Evolutionary conservation across 2,797 vertebrate genomes (phyloP), one percentile per base, ranked within the genome.

Genomic region (Avahi laniger): DNA sequence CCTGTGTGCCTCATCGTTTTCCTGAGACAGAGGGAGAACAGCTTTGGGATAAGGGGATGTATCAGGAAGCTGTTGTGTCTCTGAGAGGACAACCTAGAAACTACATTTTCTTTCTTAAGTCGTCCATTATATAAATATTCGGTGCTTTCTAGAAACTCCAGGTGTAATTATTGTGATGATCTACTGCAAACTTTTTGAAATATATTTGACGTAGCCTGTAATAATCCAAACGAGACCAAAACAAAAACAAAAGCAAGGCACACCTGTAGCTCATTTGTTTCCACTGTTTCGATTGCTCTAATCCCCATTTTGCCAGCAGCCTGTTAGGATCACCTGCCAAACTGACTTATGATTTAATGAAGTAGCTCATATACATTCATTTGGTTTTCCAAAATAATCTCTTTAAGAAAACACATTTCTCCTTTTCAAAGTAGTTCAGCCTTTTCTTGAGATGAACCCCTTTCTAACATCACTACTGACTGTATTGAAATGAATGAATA

Each of bases 201-300:
- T 65, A 41, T 38, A 83, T 65, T 93, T 92, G 84, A 50, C 81
- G 41, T 7, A 54, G 18, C 9, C 48, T n/a, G 3, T 65, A 86
- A 73, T 63, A 43, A 95, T 33, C 75, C 70, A 70, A 52, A 83
- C 0, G 70, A 90, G 57, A 69, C 80, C 11, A 12, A 28, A 73
- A 18, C 90, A 70, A 59, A 80, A 93, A 83, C 89, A 70, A 59
- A 80, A 93, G 79, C 24, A 35, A 79, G 46, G 43, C 43, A 38
- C 93, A 96, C 96, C 96, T 97, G 91, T 96, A 96, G 85, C 84
- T 92, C 89, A 76, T 94, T 97, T 87, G 63, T 79, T 86, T 78
- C 80, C 43, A 41, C 30, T 5, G 6, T 81, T 91, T 86, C 87
- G 33, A 30, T 73, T 33, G 83, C 73, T 89, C 11, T 8, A 26